Percentiles rank a stretch among this genome's conserved stretches.
phyloP scores from a whole-genome alignment of 2,113 vertebrate genomes.

The Actenoides lindsayi region DNA sequence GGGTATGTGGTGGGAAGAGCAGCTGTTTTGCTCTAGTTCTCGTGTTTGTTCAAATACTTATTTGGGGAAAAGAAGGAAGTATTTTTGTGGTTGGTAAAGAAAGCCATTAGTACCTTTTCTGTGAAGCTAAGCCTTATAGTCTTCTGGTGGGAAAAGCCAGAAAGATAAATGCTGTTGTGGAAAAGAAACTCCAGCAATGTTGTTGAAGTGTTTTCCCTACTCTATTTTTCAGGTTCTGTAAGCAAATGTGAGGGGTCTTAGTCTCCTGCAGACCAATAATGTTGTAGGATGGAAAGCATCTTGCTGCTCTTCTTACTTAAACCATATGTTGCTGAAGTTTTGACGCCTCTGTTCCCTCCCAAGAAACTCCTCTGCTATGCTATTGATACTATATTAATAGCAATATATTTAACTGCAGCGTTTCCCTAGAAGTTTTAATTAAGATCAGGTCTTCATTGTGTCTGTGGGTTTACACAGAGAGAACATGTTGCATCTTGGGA shows the following conservation, averaged over 20 bases:
- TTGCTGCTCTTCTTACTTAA: slow-evolving; percentile 19
- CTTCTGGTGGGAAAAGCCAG: background rate
- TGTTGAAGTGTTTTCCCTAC: background rate
- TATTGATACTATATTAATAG: background rate
- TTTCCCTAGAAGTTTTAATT: slow-evolving; percentile 18
- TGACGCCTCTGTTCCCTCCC: background rate
- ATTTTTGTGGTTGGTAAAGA: background rate
- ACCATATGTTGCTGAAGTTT: background rate
- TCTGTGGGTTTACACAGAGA: background rate
- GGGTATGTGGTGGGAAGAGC: background rate
- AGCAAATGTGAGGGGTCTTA: background rate
- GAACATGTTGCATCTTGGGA: background rate
- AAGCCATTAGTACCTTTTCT: background rate
- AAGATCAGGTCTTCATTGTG: background rate
- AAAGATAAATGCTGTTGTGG: background rate
- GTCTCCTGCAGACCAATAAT: background rate
- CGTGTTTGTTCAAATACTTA: background rate
- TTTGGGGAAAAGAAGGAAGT: background rate
- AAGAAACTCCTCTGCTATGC: background rate
- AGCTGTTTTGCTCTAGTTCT: background rate
- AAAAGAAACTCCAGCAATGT: background rate
- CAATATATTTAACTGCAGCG: background rate
- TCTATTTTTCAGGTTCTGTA: background rate
- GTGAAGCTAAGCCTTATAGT: background rate
- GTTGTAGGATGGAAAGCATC: background rate